Percentiles rank a stretch among this genome's conserved stretches.
Evolutionary conservation across 92 coral and sea anemone species (phyloP).

Genomic region (Epizoanthus scotinus): DNA sequence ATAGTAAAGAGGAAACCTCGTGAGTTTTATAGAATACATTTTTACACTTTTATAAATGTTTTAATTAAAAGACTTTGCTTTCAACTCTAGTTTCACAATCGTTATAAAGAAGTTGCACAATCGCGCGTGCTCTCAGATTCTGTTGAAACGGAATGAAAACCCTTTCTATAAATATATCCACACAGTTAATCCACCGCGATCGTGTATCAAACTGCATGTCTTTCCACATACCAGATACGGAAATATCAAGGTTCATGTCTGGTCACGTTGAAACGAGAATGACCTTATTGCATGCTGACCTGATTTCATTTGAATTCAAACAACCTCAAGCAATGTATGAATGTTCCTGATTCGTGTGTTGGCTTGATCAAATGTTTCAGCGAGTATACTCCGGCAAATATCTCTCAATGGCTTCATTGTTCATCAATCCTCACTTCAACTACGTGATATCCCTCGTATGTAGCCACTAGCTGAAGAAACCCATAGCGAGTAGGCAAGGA

Average conservation of each 20-base stretch:
- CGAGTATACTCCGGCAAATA: not conserved
- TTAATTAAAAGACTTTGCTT: not conserved
- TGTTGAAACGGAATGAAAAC: no score
- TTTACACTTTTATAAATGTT: not conserved
- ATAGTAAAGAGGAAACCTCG: not conserved
- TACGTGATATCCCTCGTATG: not conserved
- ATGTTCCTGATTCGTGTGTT: constrained; percentile 7
- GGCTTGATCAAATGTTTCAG: constrained; percentile 20
- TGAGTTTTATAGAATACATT: not conserved
- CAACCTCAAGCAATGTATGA: not conserved
- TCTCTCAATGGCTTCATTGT: not conserved
- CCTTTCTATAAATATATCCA: no score
- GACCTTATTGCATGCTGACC: no score
- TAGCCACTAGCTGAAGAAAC: constrained; percentile 51
- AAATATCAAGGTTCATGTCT: no score
- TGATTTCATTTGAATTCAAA: not conserved
- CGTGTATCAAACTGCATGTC: no score
- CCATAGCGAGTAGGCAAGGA: constrained; percentile 70
- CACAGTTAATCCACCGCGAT: no score
- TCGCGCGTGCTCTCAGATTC: no score
- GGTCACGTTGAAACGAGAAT: no score
- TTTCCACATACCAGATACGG: no score
- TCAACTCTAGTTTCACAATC: not conserved
- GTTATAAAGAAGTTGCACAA: not conserved
- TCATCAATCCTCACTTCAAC: not conserved